phyloP scores from a whole-genome alignment of 2,888 invertebrate species.

The Abrostola tripartita region DNA sequence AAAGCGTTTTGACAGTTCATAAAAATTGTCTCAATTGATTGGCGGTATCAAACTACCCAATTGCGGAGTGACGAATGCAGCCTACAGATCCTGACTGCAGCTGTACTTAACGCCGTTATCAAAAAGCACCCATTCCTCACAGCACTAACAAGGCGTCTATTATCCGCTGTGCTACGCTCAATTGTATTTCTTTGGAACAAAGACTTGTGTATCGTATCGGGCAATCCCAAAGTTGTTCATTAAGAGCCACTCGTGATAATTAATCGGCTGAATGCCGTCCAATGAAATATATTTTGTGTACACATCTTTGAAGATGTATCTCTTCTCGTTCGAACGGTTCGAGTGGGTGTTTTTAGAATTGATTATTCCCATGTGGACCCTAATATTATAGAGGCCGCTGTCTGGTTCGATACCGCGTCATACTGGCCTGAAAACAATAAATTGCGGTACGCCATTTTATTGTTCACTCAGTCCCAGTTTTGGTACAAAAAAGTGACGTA shows the following conservation, averaged over 20 bases:
- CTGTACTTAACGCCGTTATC: slow-evolving; percentile 60
- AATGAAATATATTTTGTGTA: slow-evolving; percentile 62
- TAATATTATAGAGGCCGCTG: slow-evolving; percentile 63
- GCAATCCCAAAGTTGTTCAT: slow-evolving; percentile 73
- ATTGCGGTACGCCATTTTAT: slow-evolving; percentile 49
- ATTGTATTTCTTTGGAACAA: slow-evolving; percentile 69
- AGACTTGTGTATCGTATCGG: slow-evolving; percentile 70
- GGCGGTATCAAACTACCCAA: too few species aligned
- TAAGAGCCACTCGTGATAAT: slow-evolving; percentile 75
- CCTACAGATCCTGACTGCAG: slow-evolving; percentile 47
- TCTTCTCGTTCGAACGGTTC: slow-evolving; percentile 69
- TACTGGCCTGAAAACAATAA: slow-evolving; percentile 63
- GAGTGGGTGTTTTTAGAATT: slow-evolving; percentile 74
- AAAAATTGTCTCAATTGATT: too few species aligned
- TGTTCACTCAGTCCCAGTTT: slow-evolving; percentile 50
- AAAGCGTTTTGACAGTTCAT: too few species aligned
- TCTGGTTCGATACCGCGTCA: slow-evolving; percentile 57
- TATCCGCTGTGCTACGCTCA: slow-evolving; percentile 68
- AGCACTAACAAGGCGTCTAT: slow-evolving; percentile 69
- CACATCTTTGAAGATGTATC: slow-evolving; percentile 69
- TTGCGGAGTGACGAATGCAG: slow-evolving; percentile 71
- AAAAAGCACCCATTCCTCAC: slow-evolving; percentile 72
- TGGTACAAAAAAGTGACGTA: slow-evolving; percentile 47
- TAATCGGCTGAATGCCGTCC: slow-evolving; percentile 65
- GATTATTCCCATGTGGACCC: slow-evolving; percentile 74